Base-by-base conservation (phyloP, 2,888 invertebrate species). In the Eilema sororculum region DNA sequence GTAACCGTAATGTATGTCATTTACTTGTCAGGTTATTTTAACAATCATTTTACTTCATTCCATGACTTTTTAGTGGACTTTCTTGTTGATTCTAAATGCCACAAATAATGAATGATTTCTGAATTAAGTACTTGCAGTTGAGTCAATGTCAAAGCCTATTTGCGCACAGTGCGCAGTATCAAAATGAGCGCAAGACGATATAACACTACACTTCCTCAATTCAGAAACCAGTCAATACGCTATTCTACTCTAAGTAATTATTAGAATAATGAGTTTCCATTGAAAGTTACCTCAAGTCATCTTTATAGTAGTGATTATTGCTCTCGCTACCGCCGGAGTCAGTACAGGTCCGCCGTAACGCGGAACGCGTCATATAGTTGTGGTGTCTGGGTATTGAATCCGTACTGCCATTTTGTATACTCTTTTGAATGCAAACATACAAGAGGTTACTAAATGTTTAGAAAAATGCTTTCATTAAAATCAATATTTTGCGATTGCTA, bases 221-320 rank as follows among this genome's bases (percentile, higher is more conserved):
- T 16, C 13, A 41, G 13, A 41, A 13, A 16, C 16, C 0, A 16
- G 0, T 3, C 28, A 28, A 4, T 37, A n/a, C n/a, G n/a, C n/a
- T 46, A 46, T 13, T n/a, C 8, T 52, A 52, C 1, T 46, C 46
- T 6, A 20, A 0, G 5, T 28, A 28, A 28, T 28, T 28, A 28
- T 28, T 6, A 6, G 20, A 46, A 20, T 46, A 46, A 6, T 52
- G 8, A 52, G 52, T 52, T 52, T n/a, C 52, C 8, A n/a, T n/a
- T n/a, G 8, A n/a, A n/a, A 52, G 13, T 68, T 30, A 93, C 93
- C 93, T 92, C 56, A 94, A 81, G 69, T 94, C 94, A 30, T 94
- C 94, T 62, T 91, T 93, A 70, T 94, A 94, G 77, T 87, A 93
- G 57, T 93, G 91, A 58, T 90, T 75, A 24, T 0, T 77, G 80